Evolutionary conservation across 2,113 vertebrate genomes (phyloP).

Genomic region (Piliocolobus tephrosceles): DNA sequence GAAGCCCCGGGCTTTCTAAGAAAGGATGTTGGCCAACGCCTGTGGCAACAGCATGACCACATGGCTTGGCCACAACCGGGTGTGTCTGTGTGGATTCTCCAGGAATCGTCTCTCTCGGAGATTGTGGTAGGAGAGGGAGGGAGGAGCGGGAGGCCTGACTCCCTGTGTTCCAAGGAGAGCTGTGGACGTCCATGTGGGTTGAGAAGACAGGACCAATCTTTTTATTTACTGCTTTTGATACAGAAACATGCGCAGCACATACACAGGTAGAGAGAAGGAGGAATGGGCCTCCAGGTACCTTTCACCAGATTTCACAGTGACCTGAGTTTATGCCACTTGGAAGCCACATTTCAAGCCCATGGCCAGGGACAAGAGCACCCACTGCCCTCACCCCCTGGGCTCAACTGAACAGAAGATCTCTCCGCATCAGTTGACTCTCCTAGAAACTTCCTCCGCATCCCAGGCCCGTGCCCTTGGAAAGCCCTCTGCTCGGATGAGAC

Average conservation of each 20-base stretch:
- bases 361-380: rapidly evolving
- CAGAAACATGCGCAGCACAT: rapidly evolving
- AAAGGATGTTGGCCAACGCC: constrained; percentile 66
- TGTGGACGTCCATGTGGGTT: rapidly evolving
- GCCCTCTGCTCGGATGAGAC: neutral
- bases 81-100: constrained; percentile 62
- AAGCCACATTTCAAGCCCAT: rapidly evolving
- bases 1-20: constrained; percentile 71
- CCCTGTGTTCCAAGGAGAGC: rapidly evolving
- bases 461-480: neutral
- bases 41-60: constrained; percentile 66
- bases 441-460: neutral
- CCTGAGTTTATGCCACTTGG: rapidly evolving
- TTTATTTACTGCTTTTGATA: neutral
- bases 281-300: rapidly evolving
- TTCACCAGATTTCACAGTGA: rapidly evolving
- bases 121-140: constrained; percentile 55
- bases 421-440: neutral
- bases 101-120: constrained; percentile 55
- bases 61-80: constrained; percentile 64
- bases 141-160: neutral
- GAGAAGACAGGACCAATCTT: neutral
- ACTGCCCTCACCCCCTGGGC: rapidly evolving
- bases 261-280: rapidly evolving
- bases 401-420: rapidly evolving